Evolutionary conservation across 2,888 invertebrate genomes (phyloP), one percentile per base, ranked within the genome.

Genomic region (Agrochola circellaris): DNA sequence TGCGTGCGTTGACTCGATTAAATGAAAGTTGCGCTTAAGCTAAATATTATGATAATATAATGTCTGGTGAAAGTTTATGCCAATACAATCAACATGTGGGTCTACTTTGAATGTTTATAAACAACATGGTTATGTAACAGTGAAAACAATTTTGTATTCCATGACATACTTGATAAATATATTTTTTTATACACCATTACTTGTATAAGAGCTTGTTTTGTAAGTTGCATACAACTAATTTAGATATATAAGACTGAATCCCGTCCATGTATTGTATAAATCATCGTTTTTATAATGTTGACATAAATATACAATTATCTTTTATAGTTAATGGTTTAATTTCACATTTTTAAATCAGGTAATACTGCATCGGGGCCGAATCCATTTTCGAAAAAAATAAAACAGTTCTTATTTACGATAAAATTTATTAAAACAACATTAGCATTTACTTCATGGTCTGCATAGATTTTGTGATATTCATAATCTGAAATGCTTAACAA

Each of bases 191-290:
- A 72, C 38, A 72, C 13, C 34, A 34, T 38, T 60, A 54, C 64
- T 42, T 82, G 42, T 72, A 11, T 34, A 54, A 0, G 3, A 54
- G 48, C 45, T 69, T 72, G 30, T 34, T 61, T 42, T 85, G 71
- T 85, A 80, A 68, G 48, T 73, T 76, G 60, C 45, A 86, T 54
- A 85, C 77, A 66, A 81, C 79, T 71, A 77, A 62, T 56, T 73
- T 88, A 87, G 79, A 64, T 80, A 69, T 73, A 66, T 82, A 90
- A 89, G 88, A 90, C 89, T 90, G 89, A 87, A 82, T 72, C 58
- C 85, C 87, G 88, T 90, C 89, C 89, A 77, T 87, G 17, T 74
- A 74, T 42, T 85, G 74, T 82, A 70, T 65, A 79, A 61, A 76
- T 64, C 30, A 66, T 56, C 11, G 17, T 81, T 86, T 84, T 82